phyloP scores from a whole-genome alignment of 1,140 invertebrate genomes.

The Stratiolaelaps scimitus region DNA sequence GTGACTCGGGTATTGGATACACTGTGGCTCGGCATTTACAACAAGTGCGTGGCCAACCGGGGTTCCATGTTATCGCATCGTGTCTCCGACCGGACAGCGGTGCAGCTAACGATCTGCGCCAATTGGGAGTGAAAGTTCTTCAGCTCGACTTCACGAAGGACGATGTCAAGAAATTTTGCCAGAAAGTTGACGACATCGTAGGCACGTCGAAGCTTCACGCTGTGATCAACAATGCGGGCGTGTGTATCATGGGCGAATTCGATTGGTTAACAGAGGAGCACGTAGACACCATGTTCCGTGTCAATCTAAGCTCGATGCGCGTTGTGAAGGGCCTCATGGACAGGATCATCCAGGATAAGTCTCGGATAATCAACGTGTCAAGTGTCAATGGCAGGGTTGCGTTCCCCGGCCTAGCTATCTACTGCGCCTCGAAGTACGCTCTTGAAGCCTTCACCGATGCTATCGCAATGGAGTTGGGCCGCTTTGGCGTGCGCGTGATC shows the following conservation, averaged over 20 bases:
- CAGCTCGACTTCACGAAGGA: neutral
- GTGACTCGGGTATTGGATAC: neutral
- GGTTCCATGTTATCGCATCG: neutral
- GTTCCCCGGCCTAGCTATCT: slow-evolving; percentile 57
- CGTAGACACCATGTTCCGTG: slow-evolving; percentile 56
- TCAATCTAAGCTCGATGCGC: slow-evolving; percentile 71
- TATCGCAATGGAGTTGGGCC: slow-evolving; percentile 39
- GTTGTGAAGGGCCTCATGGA: slow-evolving; percentile 59
- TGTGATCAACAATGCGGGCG: slow-evolving; percentile 73
- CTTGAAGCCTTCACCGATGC: slow-evolving; percentile 45
- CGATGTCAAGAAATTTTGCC: neutral
- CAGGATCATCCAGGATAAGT: slow-evolving; percentile 48
- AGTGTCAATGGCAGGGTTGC: slow-evolving; percentile 62
- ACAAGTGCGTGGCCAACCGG: too few species aligned
- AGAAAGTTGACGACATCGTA: neutral
- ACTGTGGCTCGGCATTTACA: neutral
- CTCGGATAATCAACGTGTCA: slow-evolving; percentile 60
- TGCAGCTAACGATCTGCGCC: neutral
- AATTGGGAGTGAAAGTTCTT: neutral
- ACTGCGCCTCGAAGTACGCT: slow-evolving; percentile 66
- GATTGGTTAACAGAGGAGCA: slow-evolving; percentile 67
- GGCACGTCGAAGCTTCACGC: slow-evolving; percentile 44
- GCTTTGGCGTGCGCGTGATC: slow-evolving; percentile 41
- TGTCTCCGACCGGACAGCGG: neutral
- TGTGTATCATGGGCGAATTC: slow-evolving; percentile 74